Evolutionary conservation across 2,113 vertebrate genomes (phyloP), one percentile per base, ranked within the genome.

Genomic region (Ageneiosus marmoratus): DNA sequence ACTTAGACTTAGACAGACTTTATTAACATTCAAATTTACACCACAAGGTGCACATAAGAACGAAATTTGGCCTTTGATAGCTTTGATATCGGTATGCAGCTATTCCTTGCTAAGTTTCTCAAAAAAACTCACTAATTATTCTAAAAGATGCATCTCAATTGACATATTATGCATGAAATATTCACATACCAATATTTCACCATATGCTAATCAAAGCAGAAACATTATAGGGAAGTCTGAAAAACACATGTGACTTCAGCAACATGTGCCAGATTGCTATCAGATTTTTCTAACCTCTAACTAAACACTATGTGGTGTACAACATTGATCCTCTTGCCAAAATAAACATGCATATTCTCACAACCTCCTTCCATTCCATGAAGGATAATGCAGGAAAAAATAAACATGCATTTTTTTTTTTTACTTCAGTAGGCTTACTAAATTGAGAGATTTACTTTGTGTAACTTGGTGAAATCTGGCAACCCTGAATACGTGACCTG

Each of bases 141-240:
- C 20, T 65, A 65, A 6, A 34, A 41, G 20, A 6, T 34, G 29
- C 34, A 1, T 34, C 62, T 41, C 37, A 41, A 41, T 3, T 41
- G n/a, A n/a, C n/a, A n/a, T n/a, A n/a, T n/a, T n/a, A n/a, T n/a
- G n/a, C n/a, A n/a, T n/a, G n/a, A n/a, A n/a, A n/a, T n/a, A n/a
- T n/a, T n/a, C n/a, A n/a, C 37, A 41, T 3, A 41, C 5, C 37
- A 41, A 41, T 2, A 41, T 41, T 41, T 41, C 96, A 89, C 95
- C 95, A 8, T 41, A 5, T 41, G 37, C 37, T 41, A 41, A 41
- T 41, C n/a, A 41, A 41, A 41, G 37, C 37, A 2, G 3, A 41
- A 5, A 5, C 2, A 41, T 41, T 41, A 41, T 3, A 41, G 37
- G 37, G 3, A 10, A 18, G 18, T 65, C 18, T 65, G 2, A 24